Base-by-base conservation (phyloP, 2,113 vertebrate genomes). In the Clupea harengus region DNA sequence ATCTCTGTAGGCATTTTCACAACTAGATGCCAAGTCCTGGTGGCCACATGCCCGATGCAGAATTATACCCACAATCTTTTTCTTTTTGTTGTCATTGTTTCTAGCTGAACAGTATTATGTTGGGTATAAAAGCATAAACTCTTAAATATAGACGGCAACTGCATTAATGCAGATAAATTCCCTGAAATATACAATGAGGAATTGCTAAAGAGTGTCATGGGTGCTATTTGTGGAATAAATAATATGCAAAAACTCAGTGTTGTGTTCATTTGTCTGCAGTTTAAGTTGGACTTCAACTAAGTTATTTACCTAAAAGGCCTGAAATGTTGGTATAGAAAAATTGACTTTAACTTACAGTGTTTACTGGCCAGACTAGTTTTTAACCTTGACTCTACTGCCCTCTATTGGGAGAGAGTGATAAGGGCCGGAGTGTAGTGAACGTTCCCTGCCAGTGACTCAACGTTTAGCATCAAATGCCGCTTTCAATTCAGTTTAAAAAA, bases 31-130 rank as follows among this genome's bases (percentile, higher is more conserved):
- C 47, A 46, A 80, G 52, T 54, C 32, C 20, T 82, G 47, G 39
- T 60, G 83, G 72, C 81, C 81, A 85, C 50, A 1, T 85, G 87
- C 87, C 85, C 82, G 86, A 50, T 75, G 45, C 78, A 72, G 82
- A 82, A 82, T 60, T 88, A 85, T 85, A 88, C 83, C 87, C 50
- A 72, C 85, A 50, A 54, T 6, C 15, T 80, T 78, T 78, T 78
- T 15, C 39, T 25, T 72, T 72, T 72, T 72, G 25, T 72, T 72
- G 25, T 72, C 64, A 32, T 32, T 72, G 64, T 78, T 78, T 44
- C 32, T 78, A 78, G 10, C 72, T 78, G 5, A 32, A 78, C 72
- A 78, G 72, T 32, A 78, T 32, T 78, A 32, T 39, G 72, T 25
- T 39, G 39, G 64, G 64, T 72, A 32, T 72, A 15, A 72, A 78